These are phyloP conservation scores for Anoplopoma fimbria DNA, from an alignment of 2,113 vertebrate species.

Conservation along the genomic window DNA sequence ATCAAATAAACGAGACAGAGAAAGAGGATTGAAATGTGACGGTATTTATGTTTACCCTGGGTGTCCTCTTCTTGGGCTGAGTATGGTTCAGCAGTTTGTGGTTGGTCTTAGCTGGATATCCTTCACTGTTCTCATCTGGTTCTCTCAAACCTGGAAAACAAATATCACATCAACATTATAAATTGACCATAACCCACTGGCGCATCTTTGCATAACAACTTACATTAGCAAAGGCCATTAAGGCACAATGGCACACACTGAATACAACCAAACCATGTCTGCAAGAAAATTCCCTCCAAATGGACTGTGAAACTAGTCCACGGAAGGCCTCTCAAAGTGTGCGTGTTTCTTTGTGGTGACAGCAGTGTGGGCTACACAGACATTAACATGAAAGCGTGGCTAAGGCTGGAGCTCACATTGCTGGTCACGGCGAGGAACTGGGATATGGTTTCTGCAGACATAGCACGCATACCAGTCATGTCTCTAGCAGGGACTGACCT, in stretches of 20 bases:
- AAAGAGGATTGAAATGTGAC: not conserved
- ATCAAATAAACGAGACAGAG: not conserved
- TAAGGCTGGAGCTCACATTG: not conserved
- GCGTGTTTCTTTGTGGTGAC: not conserved
- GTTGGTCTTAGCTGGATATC: slow-evolving; percentile 75
- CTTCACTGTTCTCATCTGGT: slow-evolving; percentile 84
- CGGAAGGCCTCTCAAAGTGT: slow-evolving; percentile 1
- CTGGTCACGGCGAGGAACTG: slow-evolving; percentile 12
- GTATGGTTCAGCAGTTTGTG: slow-evolving; percentile 85
- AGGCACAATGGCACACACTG: not conserved
- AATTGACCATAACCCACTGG: too few relatives aligned
- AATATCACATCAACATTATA: not conserved
- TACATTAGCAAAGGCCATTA: not conserved
- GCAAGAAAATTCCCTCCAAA: slow-evolving; percentile 7
- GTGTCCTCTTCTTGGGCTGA: slow-evolving; percentile 90
- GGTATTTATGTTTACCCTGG: slow-evolving; percentile 84
- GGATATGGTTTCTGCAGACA: slow-evolving; percentile 53
- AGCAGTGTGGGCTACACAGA: slow-evolving; percentile 2
- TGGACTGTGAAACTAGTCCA: slow-evolving; percentile 1
- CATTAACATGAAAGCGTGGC: slow-evolving; percentile 12
- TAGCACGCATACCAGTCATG: slow-evolving; percentile 66
- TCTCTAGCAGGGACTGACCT: slow-evolving; percentile 51
- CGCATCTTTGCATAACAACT: too few relatives aligned
- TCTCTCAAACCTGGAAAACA: slow-evolving; percentile 78
- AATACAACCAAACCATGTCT: not conserved